A percentile compares a stretch with the other conserved stretches of the same genome.
These are phyloP conservation scores for Acanthis flammea DNA, from an alignment of 2,797 vertebrate species.

Conservation along the genomic window DNA sequence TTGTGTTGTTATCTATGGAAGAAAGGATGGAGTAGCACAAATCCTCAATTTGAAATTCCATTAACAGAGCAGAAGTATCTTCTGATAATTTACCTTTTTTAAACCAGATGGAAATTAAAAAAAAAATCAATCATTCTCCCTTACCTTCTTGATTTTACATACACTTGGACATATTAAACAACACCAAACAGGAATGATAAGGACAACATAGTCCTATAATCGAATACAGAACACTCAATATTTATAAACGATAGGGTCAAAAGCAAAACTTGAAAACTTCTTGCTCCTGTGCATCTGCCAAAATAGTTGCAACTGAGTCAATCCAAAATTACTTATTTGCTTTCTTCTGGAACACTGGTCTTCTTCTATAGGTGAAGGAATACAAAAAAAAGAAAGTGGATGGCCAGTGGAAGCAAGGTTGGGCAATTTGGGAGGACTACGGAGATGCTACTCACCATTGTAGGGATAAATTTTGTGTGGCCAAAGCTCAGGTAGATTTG, in stretches of 20 bases:
- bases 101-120: background rate
- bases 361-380: background rate
- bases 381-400: background rate
- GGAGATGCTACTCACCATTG: background rate
- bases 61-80: background rate
- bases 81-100: background rate
- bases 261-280: background rate
- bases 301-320: background rate
- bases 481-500: background rate
- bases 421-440: background rate
- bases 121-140: background rate
- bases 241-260: background rate
- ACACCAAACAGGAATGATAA: background rate
- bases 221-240: background rate
- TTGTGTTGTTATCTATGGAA: background rate
- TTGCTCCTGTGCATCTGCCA: background rate
- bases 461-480: background rate
- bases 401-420: background rate
- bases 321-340: background rate
- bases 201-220: background rate
- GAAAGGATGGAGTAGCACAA: background rate
- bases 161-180: background rate
- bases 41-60: background rate
- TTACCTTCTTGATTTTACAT: background rate
- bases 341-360: background rate